These are phyloP conservation scores for Tragopan temminckii DNA, from an alignment of 2,797 vertebrate species.

Conservation along the genomic window DNA sequence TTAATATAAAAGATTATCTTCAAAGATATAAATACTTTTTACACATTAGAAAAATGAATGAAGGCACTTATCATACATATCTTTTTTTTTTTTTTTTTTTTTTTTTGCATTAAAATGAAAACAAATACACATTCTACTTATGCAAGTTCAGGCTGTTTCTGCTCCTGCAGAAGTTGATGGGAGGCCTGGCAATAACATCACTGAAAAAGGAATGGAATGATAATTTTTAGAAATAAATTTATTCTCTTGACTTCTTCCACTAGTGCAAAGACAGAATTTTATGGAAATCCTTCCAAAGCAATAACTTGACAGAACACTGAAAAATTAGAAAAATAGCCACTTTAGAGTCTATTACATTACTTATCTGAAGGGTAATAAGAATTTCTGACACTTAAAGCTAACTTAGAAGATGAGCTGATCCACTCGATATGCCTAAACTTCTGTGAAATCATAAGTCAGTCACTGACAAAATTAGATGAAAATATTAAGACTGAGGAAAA, in stretches of 20 bases:
- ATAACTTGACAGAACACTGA: background rate
- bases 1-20: constrained; percentile 84
- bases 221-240: background rate
- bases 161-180: background rate
- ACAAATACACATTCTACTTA: constrained; percentile 73
- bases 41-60: constrained; percentile 72
- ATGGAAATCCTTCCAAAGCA: background rate
- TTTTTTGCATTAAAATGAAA: constrained; percentile 50
- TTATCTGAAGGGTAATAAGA: background rate
- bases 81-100: background rate
- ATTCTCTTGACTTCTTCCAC: constrained; percentile 60
- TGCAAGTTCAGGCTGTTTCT: constrained; percentile 35
- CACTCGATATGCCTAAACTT: background rate
- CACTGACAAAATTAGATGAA: background rate
- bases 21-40: constrained; percentile 77
- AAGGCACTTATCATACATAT: constrained; percentile 67
- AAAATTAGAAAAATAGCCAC: background rate
- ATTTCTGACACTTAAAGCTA: background rate
- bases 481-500: background rate
- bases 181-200: background rate
- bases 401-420: background rate
- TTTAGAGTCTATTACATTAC: background rate
- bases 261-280: constrained; percentile 67
- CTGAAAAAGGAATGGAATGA: background rate
- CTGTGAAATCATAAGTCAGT: background rate